phyloP scores from a whole-genome alignment of 1,140 invertebrate species.

The Antheraea pernyi region DNA sequence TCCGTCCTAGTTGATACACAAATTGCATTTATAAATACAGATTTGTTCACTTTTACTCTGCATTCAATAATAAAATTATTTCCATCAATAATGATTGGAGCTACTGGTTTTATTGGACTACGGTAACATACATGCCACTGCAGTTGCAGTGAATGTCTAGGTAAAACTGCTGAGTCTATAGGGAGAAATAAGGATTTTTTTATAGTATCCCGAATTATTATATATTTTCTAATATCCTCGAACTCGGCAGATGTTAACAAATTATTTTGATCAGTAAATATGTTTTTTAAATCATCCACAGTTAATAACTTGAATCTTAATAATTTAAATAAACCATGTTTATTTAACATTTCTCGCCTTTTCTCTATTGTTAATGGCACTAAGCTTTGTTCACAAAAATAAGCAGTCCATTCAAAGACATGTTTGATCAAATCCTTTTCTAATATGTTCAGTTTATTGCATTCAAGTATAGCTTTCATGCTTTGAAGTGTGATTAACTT shows the following conservation, averaged over 20 bases:
- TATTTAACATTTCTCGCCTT: slow-evolving; percentile 62
- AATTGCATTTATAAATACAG: slow-evolving; percentile 70
- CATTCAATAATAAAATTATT: slow-evolving; percentile 52
- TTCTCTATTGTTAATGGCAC: slow-evolving; percentile 54
- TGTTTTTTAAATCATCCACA: slow-evolving; percentile 51
- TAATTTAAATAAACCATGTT: slow-evolving; percentile 56
- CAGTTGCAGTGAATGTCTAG: slow-evolving; percentile 50
- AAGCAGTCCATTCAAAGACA: slow-evolving; percentile 74
- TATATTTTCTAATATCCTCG: slow-evolving; percentile 36
- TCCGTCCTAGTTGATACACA: slow-evolving; percentile 68
- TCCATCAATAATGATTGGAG: slow-evolving; percentile 60
- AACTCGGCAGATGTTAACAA: slow-evolving; percentile 44
- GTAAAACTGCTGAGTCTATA: slow-evolving; percentile 7
- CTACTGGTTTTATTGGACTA: slow-evolving; percentile 57
- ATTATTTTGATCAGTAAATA: slow-evolving; percentile 44
- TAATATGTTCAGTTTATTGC: slow-evolving; percentile 66
- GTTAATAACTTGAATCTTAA: slow-evolving; percentile 62
- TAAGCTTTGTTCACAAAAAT: slow-evolving; percentile 69
- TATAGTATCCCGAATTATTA: slow-evolving; percentile 19
- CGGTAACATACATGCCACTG: slow-evolving; percentile 65
- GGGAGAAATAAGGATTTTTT: slow-evolving; percentile 14
- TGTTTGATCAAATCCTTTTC: slow-evolving; percentile 74
- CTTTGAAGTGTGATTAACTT: slow-evolving; percentile 69
- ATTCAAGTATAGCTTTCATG: slow-evolving; percentile 69
- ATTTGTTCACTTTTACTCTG: slow-evolving; percentile 65